phyloP scores from a whole-genome alignment of 2,888 invertebrate species.

The Stenichneumon culpator region DNA sequence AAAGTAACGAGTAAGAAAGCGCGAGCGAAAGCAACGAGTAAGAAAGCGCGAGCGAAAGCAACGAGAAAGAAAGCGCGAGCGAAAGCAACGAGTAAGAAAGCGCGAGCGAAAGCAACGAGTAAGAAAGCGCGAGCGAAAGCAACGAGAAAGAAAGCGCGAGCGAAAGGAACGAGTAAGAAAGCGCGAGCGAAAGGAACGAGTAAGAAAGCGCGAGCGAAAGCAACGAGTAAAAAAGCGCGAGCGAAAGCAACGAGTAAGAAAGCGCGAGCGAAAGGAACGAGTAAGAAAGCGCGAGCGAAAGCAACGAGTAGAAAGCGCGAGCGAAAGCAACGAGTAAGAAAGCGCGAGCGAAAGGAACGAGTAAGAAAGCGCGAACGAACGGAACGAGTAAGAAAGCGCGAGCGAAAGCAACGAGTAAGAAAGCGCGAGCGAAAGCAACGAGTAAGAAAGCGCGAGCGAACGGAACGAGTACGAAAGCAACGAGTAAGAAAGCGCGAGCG shows the following conservation, averaged over 20 bases:
- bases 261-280: conserved; percentile 6
- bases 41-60: conserved; percentile 4
- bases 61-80: neutral
- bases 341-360: too few relatives aligned
- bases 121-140: too few relatives aligned
- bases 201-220: neutral
- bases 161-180: too few relatives aligned
- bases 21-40: neutral
- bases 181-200: too few relatives aligned
- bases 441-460: neutral
- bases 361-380: too few relatives aligned
- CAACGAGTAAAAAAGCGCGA: conserved; percentile 9
- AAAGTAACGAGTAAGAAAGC: conserved; percentile 26
- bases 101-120: too few relatives aligned
- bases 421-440: too few relatives aligned
- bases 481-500: conserved; percentile 6
- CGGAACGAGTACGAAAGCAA: conserved; percentile 1
- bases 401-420: neutral
- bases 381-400: too few relatives aligned
- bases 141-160: too few relatives aligned
- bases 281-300: neutral
- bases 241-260: neutral
- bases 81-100: neutral
- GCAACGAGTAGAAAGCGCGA: too few relatives aligned
- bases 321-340: too few relatives aligned